Base-by-base conservation (phyloP, 1,140 invertebrate genomes). In the Mycetomoellerius zeteki region DNA sequence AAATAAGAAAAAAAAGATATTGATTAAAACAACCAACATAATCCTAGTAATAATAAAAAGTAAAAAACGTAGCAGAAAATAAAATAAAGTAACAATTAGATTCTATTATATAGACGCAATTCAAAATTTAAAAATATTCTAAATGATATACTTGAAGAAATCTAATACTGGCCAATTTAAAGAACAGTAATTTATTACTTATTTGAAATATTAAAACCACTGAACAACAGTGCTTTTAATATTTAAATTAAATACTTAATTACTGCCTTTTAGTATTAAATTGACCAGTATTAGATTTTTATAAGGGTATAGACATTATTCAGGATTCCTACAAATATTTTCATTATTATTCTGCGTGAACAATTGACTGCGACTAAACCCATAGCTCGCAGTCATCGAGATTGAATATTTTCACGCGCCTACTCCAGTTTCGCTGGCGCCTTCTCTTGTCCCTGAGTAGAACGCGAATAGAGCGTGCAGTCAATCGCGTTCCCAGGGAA, bases 401-500 rank as follows among this genome's bases (percentile, higher is more conserved):
- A 86, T 69, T 52, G 43, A 82, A 86, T 82, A 64, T 71, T 69
- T 62, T 86, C 54, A 60, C 21, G 85, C 60, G 50, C 30, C 60
- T 86, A 86, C 30, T 86, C 30, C 43, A 72, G 54, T 82, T 27
- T 78, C 37, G 24, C 47, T 65, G 52, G n/a, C 56, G 50, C 85
- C 78, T 73, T 81, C 47, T 75, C 75, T 72, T 69, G 67, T 43
- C 77, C 56, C 72, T 85, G 64, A 85, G 50, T 76, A 56, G 65
- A 58, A 24, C 30, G 73, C 62, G 64, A 85, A 78, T 73, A 58
- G 27, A 82, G 37, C 24, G 27, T 50, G 56, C 19, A 50, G 27
- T 3, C 62, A 64, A 86, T 86, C 54, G 37, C 47, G 67, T 86
- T 86, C 85, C 65, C 85, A 82, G 85, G 54, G 43, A 86, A 86